Base-by-base conservation (phyloP, 1,140 invertebrate species). In the Cotesia chilonis region DNA sequence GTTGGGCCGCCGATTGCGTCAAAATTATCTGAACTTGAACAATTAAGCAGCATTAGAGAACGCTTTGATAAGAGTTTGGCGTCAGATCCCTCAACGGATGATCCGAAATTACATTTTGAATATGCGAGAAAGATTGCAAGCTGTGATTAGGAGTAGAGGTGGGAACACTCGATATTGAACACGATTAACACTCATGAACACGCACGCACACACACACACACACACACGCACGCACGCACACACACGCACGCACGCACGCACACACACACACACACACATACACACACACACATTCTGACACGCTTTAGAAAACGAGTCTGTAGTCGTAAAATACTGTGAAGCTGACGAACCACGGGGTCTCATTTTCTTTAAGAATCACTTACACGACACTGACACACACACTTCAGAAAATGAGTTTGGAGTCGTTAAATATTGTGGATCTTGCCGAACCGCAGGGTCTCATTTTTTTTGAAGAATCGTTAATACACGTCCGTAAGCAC, bases 1-100 rank as follows among this genome's bases (percentile, higher is more conserved):
- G 17, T 17, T 17, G 17, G 17, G 17, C 17, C 17, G 17, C 17
- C 17, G 1, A 17, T 17, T 17, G 17, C 17, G 17, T 17, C 17
- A 17, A 17, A 17, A 17, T 17, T 17, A 17, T 17, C 17, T 17
- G 17, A 17, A 17, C 17, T 17, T 17, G 0, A 17, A 17, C 17
- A 17, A 17, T 17, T 17, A 63, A 85, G 1, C 1, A 85, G 84
- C 77, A 81, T 81, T 7, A 82, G 86, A 7, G 80, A 84, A 73
- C 82, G 84, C 72, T 14, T 82, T 6, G 84, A 82, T 82, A 77
- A 83, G 60, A 68, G 74, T 17, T 57, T 79, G 37, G 70, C 38
- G 0, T 10, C 37, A 0, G 37, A 65, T 65, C 41, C 20, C 63
- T 4, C 63, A 65, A 14, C n/a, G 4, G n/a, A 65, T 65, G 36